Evolutionary conservation across 2,888 invertebrate genomes (phyloP).

Genomic region (Plutella xylostella): DNA sequence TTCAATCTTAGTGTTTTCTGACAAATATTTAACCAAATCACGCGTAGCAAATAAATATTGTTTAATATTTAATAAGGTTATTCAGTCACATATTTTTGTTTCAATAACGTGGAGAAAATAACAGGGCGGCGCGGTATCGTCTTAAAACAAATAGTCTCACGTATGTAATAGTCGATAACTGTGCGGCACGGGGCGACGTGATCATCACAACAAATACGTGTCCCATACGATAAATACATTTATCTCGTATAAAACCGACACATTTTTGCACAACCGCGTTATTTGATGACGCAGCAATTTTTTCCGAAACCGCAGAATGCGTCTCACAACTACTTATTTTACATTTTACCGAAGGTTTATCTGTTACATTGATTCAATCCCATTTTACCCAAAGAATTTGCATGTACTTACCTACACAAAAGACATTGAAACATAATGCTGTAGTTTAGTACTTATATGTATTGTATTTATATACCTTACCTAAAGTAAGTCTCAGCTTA

Average conservation of each 20-base stretch:
- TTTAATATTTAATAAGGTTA: not conserved
- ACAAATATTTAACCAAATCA: not conserved
- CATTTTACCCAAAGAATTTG: too few species aligned
- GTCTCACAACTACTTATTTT: too few species aligned
- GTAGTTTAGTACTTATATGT: too few species aligned
- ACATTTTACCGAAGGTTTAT: too few species aligned
- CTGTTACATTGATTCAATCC: too few species aligned
- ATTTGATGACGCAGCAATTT: not conserved
- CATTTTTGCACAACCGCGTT: not conserved
- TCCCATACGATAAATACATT: slow-evolving; percentile 26
- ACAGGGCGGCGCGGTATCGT: not conserved
- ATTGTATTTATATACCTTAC: too few species aligned
- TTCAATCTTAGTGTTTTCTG: not conserved
- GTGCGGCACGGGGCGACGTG: slow-evolving; percentile 42
- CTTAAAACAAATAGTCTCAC: slow-evolving; percentile 56
- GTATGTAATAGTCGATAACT: slow-evolving; percentile 41
- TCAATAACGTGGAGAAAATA: slow-evolving; percentile 3
- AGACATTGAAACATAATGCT: too few species aligned
- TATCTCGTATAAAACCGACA: slow-evolving; percentile 5
- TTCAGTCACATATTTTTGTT: not conserved
- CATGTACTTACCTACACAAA: too few species aligned
- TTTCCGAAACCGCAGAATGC: too few species aligned
- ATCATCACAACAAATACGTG: slow-evolving; percentile 36
- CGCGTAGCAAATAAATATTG: not conserved
- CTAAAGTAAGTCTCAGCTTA: too few species aligned